These are phyloP conservation scores for Toxostoma redivivum DNA, from an alignment of 2,113 vertebrate genomes.

Conservation along the genomic window DNA sequence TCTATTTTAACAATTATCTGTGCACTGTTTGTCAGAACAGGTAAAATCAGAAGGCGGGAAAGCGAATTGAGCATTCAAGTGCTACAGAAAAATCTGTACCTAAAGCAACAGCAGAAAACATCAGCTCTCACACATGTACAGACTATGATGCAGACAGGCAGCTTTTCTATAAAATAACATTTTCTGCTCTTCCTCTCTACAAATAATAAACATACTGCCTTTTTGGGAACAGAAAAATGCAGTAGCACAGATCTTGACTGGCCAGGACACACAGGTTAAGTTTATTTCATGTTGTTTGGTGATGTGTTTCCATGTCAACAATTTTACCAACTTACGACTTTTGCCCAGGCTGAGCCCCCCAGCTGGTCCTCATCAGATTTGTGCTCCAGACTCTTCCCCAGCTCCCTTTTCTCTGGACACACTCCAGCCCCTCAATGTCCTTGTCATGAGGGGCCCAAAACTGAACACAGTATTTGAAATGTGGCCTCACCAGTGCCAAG, in stretches of 20 bases:
- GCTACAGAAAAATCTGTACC: neutral
- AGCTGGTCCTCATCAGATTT: neutral
- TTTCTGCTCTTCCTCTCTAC: neutral
- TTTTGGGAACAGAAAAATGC: neutral
- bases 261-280: conserved; percentile 33
- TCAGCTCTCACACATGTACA: neutral
- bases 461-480: neutral
- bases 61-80: neutral
- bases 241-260: neutral
- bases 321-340: neutral
- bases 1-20: neutral
- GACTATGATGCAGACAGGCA: neutral
- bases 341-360: neutral
- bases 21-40: neutral
- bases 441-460: neutral
- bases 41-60: neutral
- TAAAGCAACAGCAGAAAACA: neutral
- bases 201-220: neutral
- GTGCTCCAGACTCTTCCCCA: neutral
- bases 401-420: neutral
- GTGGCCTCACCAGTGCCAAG: neutral
- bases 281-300: neutral
- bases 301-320: neutral
- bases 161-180: neutral
- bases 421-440: neutral